Evolutionary conservation across 2,797 vertebrate genomes (phyloP).

Genomic region (Selene dorsalis): DNA sequence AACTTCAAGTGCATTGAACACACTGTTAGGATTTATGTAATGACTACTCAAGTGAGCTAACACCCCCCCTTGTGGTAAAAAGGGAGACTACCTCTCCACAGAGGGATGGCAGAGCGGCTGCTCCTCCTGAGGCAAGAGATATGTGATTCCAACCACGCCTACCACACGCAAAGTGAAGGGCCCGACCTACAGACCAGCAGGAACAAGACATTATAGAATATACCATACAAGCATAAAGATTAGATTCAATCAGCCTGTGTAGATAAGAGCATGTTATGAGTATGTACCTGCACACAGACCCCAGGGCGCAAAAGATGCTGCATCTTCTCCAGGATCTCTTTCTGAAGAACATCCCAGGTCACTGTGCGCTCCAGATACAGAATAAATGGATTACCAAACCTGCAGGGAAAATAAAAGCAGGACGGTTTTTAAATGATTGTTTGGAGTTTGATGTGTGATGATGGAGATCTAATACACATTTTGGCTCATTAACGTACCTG

Average conservation of each 20-base stretch:
- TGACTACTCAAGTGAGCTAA: not conserved
- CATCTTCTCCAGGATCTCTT: constrained; percentile 98
- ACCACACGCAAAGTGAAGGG: constrained; percentile 97
- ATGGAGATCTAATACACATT: not conserved
- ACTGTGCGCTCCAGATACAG: constrained; percentile 93
- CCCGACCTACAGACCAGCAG: constrained; percentile 86
- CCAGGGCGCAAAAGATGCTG: constrained; percentile 92
- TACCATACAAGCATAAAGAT: not conserved
- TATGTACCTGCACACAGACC: constrained; percentile 90
- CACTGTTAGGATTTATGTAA: constrained; percentile 36
- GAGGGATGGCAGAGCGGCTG: constrained; percentile 95
- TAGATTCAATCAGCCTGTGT: not conserved
- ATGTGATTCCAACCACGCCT: constrained; percentile 97
- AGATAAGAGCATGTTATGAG: not conserved
- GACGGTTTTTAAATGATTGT: not conserved
- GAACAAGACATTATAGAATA: not conserved
- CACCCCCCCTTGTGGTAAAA: constrained; percentile 56
- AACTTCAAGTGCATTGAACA: constrained; percentile 37
- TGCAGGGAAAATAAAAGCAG: constrained; percentile 57
- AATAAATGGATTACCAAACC: constrained; percentile 97
- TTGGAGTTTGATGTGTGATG: not conserved
- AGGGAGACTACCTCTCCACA: constrained; percentile 91
- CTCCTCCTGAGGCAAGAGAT: constrained; percentile 97
- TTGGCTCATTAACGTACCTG: constrained; percentile 83
- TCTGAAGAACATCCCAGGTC: constrained; percentile 96